Evolutionary conservation across 2,797 vertebrate genomes (phyloP), one percentile per base, ranked within the genome.

Genomic region (Enoplosus armatus): DNA sequence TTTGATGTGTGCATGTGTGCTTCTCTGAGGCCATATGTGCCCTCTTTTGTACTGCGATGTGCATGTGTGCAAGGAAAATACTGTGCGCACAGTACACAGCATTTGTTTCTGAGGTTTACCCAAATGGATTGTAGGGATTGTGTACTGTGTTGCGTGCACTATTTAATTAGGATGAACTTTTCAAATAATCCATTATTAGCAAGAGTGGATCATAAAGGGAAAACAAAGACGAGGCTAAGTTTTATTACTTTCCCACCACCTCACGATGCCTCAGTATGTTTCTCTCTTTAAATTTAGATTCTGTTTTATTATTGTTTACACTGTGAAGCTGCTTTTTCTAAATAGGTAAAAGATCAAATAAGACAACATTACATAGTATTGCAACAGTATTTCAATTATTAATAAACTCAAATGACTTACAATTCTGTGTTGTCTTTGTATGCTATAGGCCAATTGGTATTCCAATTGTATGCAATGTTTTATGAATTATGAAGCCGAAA

Each of bases 161-260:
- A 22, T 84, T 86, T 92, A 94, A 94, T 91, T 88, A 85, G 87
- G 80, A 63, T 88, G 89, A 92, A 93, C 84, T 90, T 91, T 84
- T 85, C 62, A 85, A 89, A 92, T 79, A 88, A 89, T 82, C 76
- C 82, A 91, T 89, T 87, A 89, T 88, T 88, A 89, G 85, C 77
- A 24, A 71, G 72, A 70, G 59, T 37, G 68, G 74, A 82, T 89
- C 79, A 87, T 79, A 80, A 86, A 90, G 63, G 67, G 72, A 82
- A 76, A 87, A 88, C 67, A 88, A 66, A 88, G 83, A 82, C 55
- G 33, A 63, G 51, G 56, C 50, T 15, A 53, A 67, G 70, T 78
- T 84, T 84, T 70, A 72, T 85, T 77, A 59, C 86, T 81, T 75
- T 87, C 41, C 70, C 20, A 39, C 78, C 61, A 63, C 79, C 67